These are phyloP conservation scores for Gnathonemus echidnorhynchus DNA, from an alignment of 2,113 vertebrate genomes.

Conservation along the genomic window DNA sequence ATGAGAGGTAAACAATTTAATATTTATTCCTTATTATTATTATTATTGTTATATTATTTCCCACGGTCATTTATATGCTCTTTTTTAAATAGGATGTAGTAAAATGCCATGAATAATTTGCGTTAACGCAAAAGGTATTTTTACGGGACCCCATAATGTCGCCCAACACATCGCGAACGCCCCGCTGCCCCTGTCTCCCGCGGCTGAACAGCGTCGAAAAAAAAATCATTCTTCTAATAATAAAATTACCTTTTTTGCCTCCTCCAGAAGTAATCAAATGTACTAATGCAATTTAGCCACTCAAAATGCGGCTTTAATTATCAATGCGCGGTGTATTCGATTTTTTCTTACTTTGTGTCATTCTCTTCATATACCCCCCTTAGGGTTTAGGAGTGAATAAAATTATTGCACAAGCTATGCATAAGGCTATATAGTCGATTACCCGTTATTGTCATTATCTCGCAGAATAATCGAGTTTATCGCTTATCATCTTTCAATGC, in stretches of 20 bases:
- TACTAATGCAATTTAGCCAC: not conserved
- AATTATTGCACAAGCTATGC: slow-evolving; percentile 16
- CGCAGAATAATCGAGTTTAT: not conserved
- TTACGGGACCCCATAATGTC: not conserved
- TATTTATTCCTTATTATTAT: not conserved
- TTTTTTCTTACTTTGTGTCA: not conserved
- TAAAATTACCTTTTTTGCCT: not conserved
- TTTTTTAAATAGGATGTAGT: not conserved
- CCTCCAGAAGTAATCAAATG: not conserved
- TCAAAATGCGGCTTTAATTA: slow-evolving; percentile 4
- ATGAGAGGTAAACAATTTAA: not conserved
- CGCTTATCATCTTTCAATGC: not conserved
- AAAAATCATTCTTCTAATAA: not conserved
- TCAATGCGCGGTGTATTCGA: not conserved
- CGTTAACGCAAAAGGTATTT: not conserved
- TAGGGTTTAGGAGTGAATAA: slow-evolving; percentile 11
- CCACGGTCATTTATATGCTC: not conserved
- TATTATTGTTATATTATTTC: not conserved
- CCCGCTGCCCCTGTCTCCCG: not conserved
- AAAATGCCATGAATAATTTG: not conserved
- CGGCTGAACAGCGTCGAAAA: not conserved
- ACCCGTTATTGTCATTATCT: not conserved
- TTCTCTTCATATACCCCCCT: slow-evolving; percentile 2
- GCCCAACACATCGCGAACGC: not conserved
- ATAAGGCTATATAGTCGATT: not conserved